Evolutionary conservation across 2,113 vertebrate genomes (phyloP).

Genomic region (Gnathonemus longibarbis): DNA sequence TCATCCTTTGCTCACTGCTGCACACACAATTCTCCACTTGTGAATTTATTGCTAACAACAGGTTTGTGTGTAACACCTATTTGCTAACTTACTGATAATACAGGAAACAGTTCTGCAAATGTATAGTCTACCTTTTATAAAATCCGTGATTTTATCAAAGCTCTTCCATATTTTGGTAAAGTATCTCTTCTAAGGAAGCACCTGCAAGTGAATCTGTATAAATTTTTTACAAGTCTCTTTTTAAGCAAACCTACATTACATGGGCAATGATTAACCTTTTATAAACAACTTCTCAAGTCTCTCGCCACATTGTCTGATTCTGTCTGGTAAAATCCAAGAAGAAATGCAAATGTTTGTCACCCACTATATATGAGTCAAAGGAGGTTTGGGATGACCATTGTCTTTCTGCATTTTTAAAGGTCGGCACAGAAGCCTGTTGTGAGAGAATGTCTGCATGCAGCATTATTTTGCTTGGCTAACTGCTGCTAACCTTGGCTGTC

Average conservation of each 20-base stretch:
- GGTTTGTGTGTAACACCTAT: neutral
- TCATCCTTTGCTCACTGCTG: neutral
- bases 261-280: neutral
- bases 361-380: neutral
- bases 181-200: neutral
- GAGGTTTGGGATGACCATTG: neutral
- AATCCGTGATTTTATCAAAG: neutral
- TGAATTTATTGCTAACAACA: neutral
- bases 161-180: neutral
- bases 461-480: constrained; percentile 8
- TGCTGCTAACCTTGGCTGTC: constrained; percentile 2
- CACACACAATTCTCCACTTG: neutral
- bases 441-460: neutral
- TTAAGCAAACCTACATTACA: neutral
- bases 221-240: neutral
- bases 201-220: neutral
- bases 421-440: neutral
- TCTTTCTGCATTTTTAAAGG: constrained; percentile 11
- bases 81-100: neutral
- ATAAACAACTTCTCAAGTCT: neutral
- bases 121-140: neutral
- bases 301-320: neutral
- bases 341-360: neutral
- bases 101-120: neutral
- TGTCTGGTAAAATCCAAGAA: neutral